Evolutionary conservation across 2,113 vertebrate genomes (phyloP).

Genomic region (Sylvietta virens): DNA sequence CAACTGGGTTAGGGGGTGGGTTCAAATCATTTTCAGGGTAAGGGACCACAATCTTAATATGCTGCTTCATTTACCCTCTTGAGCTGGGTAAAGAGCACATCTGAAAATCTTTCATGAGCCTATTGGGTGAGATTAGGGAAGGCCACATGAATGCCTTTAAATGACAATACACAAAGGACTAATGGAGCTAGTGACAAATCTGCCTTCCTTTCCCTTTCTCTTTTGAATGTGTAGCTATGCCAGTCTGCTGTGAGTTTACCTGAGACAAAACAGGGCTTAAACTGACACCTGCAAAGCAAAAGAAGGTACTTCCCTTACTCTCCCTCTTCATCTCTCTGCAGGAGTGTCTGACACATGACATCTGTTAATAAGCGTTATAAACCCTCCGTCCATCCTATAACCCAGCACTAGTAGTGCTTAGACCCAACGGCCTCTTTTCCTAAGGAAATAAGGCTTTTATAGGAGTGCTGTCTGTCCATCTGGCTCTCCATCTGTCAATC

Average conservation of each 20-base stretch:
- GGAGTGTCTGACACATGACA: not conserved
- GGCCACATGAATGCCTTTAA: not conserved
- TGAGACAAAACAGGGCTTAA: not conserved
- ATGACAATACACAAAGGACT: not conserved
- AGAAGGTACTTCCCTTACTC: not conserved
- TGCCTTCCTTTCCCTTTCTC: not conserved
- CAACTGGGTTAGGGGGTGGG: not conserved
- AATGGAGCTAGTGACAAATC: not conserved
- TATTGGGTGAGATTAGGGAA: not conserved
- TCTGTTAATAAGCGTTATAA: slow-evolving; percentile 8
- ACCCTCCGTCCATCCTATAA: not conserved
- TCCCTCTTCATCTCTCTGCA: not conserved
- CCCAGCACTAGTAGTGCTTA: not conserved
- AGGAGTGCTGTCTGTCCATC: slow-evolving; percentile 49
- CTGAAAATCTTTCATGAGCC: not conserved
- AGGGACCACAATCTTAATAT: not conserved
- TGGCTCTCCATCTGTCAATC: slow-evolving; percentile 53
- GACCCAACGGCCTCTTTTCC: not conserved
- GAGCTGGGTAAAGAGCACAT: not conserved
- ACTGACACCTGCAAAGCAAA: not conserved
- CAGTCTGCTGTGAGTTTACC: not conserved
- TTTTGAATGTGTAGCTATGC: not conserved
- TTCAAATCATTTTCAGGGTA: not conserved
- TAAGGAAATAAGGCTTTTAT: slow-evolving; percentile 39
- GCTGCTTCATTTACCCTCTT: not conserved